phyloP scores from a whole-genome alignment of 2,888 invertebrate species.

The Nematopogon swammerdamellus region DNA sequence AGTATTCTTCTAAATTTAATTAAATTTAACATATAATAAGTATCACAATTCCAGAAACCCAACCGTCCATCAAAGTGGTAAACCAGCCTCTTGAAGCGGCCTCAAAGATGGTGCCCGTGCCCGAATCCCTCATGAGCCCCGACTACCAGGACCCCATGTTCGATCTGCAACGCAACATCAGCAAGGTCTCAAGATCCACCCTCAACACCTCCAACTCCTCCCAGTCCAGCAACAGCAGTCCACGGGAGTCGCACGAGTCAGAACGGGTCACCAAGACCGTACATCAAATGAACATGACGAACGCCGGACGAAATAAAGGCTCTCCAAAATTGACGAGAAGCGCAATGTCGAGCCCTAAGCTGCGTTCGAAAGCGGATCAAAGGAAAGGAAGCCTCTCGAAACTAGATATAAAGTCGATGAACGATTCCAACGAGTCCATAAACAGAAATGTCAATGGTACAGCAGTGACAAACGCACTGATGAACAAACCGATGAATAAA shows the following conservation, averaged over 20 bases:
- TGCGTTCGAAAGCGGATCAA: conserved; percentile 37
- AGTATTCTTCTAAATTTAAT: too few relatives aligned
- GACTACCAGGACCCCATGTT: conserved; percentile 62
- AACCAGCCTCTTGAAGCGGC: conserved; percentile 71
- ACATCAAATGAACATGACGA: conserved; percentile 20
- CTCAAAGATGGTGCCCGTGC: conserved; percentile 84
- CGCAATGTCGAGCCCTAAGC: conserved; percentile 44
- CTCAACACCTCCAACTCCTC: conserved; percentile 27
- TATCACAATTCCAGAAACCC: background rate
- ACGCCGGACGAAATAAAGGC: too few relatives aligned
- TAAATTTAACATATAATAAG: too few relatives aligned
- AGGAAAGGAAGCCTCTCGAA: conserved; percentile 38
- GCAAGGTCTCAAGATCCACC: conserved; percentile 22
- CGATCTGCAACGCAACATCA: conserved; percentile 37
- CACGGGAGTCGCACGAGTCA: conserved; percentile 25
- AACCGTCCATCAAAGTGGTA: conserved; percentile 21
- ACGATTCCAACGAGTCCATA: conserved; percentile 19
- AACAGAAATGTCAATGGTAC: conserved; percentile 11
- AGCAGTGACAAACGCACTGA: conserved; percentile 27
- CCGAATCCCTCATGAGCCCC: conserved; percentile 83
- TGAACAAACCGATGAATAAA: conserved; percentile 16
- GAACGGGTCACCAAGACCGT: conserved; percentile 16
- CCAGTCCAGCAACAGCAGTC: conserved; percentile 36
- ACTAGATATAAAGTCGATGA: conserved; percentile 16
- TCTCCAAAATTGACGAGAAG: conserved; percentile 46